Base-by-base conservation (phyloP, 2,888 invertebrate species). In the Hofmannophila pseudospretella region DNA sequence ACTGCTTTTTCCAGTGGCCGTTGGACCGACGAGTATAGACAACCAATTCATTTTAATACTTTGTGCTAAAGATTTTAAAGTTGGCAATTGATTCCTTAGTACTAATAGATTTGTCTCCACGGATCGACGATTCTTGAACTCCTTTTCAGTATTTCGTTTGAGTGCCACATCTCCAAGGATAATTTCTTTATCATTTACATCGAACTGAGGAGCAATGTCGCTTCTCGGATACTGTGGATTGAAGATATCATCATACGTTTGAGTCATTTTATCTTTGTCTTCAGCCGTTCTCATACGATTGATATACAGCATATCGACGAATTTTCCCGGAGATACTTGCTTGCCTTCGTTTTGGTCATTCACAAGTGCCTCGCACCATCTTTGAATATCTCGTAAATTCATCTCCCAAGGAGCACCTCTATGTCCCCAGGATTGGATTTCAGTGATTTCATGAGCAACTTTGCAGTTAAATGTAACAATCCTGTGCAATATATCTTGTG, bases 341-440 rank as follows among this genome's bases (percentile, higher is more conserved):
- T 52, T 55, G 3, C 54, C 52, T 12, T 45, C 51, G 11, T 66
- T 53, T 42, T 72, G 60, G 51, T 85, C 81, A 36, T 75, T 75
- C 19, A 90, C 72, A 0, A 93, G 85, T 0, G 93, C 90, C 55
- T 97, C 93, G 65, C 96, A 96, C 98, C 98, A 99, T 51, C 99
- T 90, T 40, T 94, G 91, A 49, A 99, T 89, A 68, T 99, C 99
- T 55, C 99, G 90, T 31, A 99, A 86, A 82, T 99, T 99, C 84
- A 98, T 96, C 77, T 99, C 99, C 94, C 96, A 99, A 0, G 98
- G 98, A 0, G 94, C 92, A 0, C 98, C 98, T 60, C 86, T 90
- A 51, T 91, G 90, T 0, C 94, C 97, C 90, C 95, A 96, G 1
- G 67, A 63, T 39, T 90, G 88, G 53, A 90, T 70, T 27, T 88